These are phyloP conservation scores for Megamerina dolium DNA, from an alignment of 2,888 invertebrate species.

Conservation along the genomic window DNA sequence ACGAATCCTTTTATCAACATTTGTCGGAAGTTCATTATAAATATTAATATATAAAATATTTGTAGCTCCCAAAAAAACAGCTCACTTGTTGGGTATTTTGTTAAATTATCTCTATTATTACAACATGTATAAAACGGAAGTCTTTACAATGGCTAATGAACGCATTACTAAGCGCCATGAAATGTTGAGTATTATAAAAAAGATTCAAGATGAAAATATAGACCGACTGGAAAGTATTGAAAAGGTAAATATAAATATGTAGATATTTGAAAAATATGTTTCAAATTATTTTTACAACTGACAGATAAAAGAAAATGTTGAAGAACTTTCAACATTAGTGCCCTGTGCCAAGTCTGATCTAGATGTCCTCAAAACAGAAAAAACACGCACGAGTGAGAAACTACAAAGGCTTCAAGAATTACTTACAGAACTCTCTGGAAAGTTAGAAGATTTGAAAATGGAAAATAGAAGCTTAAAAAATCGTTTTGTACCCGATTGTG, in stretches of 20 bases:
- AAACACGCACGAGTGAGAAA: conserved; percentile 15
- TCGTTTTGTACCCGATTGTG: conserved; percentile 31
- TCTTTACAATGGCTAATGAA: conserved; percentile 29
- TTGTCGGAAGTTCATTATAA: conserved; percentile 25
- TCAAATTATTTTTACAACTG: not conserved
- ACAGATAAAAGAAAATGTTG: conserved; percentile 19
- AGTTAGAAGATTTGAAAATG: conserved; percentile 15
- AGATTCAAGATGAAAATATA: conserved; percentile 24
- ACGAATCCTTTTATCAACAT: conserved; percentile 15
- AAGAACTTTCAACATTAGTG: conserved; percentile 20
- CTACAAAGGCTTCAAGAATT: conserved; percentile 19
- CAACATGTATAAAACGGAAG: conserved; percentile 36
- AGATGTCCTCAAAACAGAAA: conserved; percentile 13
- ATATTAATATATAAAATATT: not conserved
- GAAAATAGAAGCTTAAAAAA: conserved; percentile 24
- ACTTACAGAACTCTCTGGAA: conserved; percentile 19
- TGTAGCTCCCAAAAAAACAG: conserved; percentile 38
- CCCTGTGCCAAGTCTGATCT: conserved; percentile 13
- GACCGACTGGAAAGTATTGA: conserved; percentile 17
- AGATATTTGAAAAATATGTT: conserved; percentile 18
- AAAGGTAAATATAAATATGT: conserved; percentile 12
- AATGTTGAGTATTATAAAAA: conserved; percentile 18
- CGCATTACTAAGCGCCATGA: conserved; percentile 24
- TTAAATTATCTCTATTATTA: conserved; percentile 41
- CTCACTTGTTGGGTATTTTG: conserved; percentile 33